Conservation (phyloP, 2,113 vertebrate species). For the Tiliqua scincoides region DNA sequence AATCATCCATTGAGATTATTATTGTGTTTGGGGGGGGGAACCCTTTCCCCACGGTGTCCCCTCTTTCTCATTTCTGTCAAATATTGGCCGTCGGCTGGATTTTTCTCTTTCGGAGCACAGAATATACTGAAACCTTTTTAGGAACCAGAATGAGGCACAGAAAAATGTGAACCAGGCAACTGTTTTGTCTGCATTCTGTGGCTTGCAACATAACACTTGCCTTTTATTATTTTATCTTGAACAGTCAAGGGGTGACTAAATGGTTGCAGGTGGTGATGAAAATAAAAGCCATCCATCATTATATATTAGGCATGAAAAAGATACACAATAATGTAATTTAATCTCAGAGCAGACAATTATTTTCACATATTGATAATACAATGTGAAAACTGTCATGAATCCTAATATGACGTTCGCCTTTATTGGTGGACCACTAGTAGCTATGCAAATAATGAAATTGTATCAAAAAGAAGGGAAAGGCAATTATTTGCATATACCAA, state of each 20-base stretch:
- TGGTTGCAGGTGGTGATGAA: conserved; percentile 99
- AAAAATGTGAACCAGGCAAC: conserved; percentile 70
- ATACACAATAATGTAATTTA: conserved; percentile 99
- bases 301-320: conserved; percentile 99
- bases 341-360: conserved; percentile 99
- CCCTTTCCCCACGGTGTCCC: conserved; percentile 48
- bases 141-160: conserved; percentile 65
- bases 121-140: conserved; percentile 61
- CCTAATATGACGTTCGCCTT: conserved; percentile 99
- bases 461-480: conserved; percentile 84
- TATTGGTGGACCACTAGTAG: conserved; percentile 94
- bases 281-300: conserved; percentile 99
- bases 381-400: conserved; percentile 99
- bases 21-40: conserved; percentile 50
- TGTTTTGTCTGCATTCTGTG: conserved; percentile 80
- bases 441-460: conserved; percentile 99
- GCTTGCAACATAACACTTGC: conserved; percentile 83
- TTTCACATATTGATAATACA: conserved; percentile 99
- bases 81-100: conserved; percentile 57
- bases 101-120: conserved; percentile 63
- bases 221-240: conserved; percentile 93
- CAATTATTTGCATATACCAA: conserved; percentile 95
- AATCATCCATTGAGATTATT: conserved; percentile 74
- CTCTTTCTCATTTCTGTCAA: conserved; percentile 55
- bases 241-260: conserved; percentile 97